A percentile compares a stretch with the other conserved stretches of the same genome.
These are phyloP conservation scores for Atherinosoma microstoma DNA, from an alignment of 2,797 vertebrate species.

Conservation along the genomic window DNA sequence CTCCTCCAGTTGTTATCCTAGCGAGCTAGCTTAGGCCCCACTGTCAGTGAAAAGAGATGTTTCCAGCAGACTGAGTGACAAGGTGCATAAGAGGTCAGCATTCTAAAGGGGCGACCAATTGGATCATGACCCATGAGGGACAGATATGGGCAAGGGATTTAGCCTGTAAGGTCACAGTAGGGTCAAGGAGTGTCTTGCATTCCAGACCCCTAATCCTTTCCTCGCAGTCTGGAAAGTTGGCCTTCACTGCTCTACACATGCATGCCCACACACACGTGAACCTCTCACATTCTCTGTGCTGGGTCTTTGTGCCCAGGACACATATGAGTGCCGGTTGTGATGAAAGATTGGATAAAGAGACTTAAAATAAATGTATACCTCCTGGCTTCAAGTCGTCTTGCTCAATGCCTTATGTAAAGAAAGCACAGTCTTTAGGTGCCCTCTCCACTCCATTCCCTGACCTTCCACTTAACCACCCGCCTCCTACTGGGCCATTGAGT, in stretches of 20 bases:
- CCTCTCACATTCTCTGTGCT: conserved; percentile 35
- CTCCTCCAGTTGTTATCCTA: conserved; percentile 56
- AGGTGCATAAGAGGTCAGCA: conserved; percentile 77
- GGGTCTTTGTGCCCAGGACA: conserved; percentile 14
- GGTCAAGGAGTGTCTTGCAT: conserved; percentile 83
- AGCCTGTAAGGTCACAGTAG: conserved; percentile 73
- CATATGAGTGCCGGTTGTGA: conserved; percentile 52
- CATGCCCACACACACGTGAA: conserved; percentile 59
- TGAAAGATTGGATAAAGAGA: conserved; percentile 73
- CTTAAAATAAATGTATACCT: conserved; percentile 65
- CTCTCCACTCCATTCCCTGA: conserved; percentile 63
- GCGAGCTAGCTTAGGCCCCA: conserved; percentile 44
- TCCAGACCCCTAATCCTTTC: conserved; percentile 82
- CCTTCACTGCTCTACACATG: conserved; percentile 58
- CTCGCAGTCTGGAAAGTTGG: conserved; percentile 72
- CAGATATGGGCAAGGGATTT: conserved; percentile 84
- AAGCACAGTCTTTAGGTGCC: conserved; percentile 55
- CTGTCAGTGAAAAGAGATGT: conserved; percentile 70
- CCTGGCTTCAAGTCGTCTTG: background rate
- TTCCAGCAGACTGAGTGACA: conserved; percentile 70
- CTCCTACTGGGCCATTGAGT: conserved; percentile 58
- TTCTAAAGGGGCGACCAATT: conserved; percentile 82
- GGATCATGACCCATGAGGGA: conserved; percentile 84
- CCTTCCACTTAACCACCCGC: conserved; percentile 67
- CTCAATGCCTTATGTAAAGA: conserved; percentile 39